Evolutionary conservation across 1,140 invertebrate genomes (phyloP), one percentile per base, ranked within the genome.

Genomic region (Zophobas morio): DNA sequence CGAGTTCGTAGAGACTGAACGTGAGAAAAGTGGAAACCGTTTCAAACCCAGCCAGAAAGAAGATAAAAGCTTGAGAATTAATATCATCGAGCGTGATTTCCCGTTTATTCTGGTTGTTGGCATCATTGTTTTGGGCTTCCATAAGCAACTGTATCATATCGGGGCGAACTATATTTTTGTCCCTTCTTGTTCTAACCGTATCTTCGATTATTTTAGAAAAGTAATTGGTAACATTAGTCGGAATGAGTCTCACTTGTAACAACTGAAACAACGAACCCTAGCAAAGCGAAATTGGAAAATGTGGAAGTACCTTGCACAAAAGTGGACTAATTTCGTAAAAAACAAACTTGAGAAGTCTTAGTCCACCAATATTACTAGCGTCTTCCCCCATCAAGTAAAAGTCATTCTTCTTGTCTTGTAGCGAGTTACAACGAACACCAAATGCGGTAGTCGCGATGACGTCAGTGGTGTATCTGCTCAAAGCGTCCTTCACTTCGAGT

Each of bases 91-190:
- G 90, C 77, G 37, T 77, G 82, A 75, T 70, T 53, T 66, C 1
- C 1, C 6, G 6, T 46, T 70, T 70, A 8, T 54, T 81, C 40
- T 82, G 76, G 60, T 75, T 46, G 47, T 75, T 70, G 39, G 72
- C 76, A 57, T 56, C 86, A 84, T 81, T 20, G 20, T 86, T 86
- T 71, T 79, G 84, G 3, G 86, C 86, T 79, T 87, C 83, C 79
- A 88, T 81, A 5, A 88, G 72, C 33, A 87, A 66, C 37, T 88
- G 82, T 47, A 88, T 85, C 83, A 88, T 85, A 76, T 88, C 87
- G 3, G 83, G 84, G 54, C 87, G 79, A 1, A 86, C 73, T 33
- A 87, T 85, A 1, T 79, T 78, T 32, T 85, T 51, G 60, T 85
- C 71, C 71, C 87, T 84, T 60, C 87, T 78, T 1, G 63, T 53